Conservation (phyloP, 2,113 vertebrate species). For the Trachemys scripta region DNA sequence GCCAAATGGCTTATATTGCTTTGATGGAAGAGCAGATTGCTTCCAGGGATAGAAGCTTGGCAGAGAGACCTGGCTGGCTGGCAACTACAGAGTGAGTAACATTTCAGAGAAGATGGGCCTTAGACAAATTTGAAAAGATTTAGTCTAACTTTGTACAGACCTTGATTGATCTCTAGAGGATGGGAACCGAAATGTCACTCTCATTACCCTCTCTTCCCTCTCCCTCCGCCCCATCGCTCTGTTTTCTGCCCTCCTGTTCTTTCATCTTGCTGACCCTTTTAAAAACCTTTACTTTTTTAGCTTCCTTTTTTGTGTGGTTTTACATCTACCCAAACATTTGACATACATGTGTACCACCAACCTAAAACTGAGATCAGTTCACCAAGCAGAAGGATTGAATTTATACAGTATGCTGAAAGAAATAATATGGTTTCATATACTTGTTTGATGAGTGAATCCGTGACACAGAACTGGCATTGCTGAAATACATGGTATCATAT, state of each 20-base stretch:
- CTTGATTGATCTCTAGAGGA: background rate
- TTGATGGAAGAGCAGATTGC: background rate
- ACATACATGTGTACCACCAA: background rate
- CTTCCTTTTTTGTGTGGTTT: background rate
- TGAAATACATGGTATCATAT: background rate
- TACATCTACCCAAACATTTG: background rate
- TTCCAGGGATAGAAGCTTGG: background rate
- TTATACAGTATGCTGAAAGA: background rate
- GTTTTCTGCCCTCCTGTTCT: background rate
- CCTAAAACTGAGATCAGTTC: background rate
- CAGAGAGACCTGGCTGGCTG: background rate
- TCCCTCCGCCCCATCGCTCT: rapidly evolving
- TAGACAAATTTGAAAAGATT: background rate
- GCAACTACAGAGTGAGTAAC: background rate
- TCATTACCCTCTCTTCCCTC: background rate
- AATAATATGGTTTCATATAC: background rate
- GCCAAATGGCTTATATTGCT: background rate
- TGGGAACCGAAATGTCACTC: background rate
- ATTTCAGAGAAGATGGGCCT: background rate
- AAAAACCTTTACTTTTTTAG: background rate
- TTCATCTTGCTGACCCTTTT: background rate
- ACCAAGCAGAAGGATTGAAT: background rate
- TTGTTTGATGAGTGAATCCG: background rate
- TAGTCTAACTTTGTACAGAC: background rate
- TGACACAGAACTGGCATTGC: background rate